These are phyloP conservation scores for Mercenaria mercenaria DNA, from an alignment of 1,140 invertebrate species.

Conservation along the genomic window DNA sequence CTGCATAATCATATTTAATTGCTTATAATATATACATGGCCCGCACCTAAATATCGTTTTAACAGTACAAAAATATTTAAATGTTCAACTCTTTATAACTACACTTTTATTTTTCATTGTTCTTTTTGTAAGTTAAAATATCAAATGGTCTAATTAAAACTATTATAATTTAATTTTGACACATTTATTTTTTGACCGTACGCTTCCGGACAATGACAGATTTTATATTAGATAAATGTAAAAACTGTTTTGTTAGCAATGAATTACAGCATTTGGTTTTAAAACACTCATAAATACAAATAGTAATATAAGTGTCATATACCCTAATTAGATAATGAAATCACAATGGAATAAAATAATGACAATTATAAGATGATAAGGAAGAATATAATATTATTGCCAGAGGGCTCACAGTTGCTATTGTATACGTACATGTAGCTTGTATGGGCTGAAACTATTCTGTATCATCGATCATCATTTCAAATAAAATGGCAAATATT, in stretches of 20 bases:
- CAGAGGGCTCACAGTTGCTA: not conserved
- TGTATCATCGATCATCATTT: too few species aligned
- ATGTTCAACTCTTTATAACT: too few species aligned
- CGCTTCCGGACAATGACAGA: not conserved
- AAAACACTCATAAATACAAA: not conserved
- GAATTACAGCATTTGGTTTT: not conserved
- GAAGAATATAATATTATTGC: not conserved
- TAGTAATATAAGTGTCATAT: constrained; percentile 28
- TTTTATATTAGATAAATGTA: not conserved
- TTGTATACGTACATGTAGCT: too few species aligned
- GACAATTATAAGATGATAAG: not conserved
- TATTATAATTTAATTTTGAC: not conserved
- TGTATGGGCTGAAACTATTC: too few species aligned
- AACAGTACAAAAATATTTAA: too few species aligned
- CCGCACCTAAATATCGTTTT: too few species aligned
- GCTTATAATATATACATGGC: too few species aligned
- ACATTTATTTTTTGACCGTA: not conserved
- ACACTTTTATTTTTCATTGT: not conserved
- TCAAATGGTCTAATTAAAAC: too few species aligned
- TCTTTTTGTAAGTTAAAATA: too few species aligned
- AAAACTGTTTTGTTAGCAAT: not conserved
- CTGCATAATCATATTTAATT: too few species aligned
- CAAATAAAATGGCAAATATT: too few species aligned
- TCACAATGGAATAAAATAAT: not conserved
- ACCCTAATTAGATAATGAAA: constrained; percentile 19